phyloP scores from a whole-genome alignment of 1,140 invertebrate species.

The Cryptotermes secundus region DNA sequence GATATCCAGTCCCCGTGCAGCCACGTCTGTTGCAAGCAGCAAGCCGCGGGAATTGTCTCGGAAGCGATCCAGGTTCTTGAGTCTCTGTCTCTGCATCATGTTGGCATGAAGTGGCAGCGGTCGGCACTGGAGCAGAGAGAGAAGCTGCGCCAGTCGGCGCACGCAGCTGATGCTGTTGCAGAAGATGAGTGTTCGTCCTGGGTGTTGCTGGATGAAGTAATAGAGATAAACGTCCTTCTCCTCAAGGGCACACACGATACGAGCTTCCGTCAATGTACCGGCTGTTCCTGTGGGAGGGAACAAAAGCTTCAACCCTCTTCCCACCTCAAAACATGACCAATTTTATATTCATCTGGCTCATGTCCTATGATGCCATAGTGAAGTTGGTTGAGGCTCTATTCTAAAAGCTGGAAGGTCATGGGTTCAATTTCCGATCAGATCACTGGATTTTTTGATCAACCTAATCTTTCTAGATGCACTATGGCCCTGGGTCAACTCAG shows the following conservation, averaged over 20 bases:
- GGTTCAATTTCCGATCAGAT: too few species aligned
- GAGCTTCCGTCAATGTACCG: constrained; percentile 77
- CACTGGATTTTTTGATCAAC: too few species aligned
- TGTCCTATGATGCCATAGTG: too few species aligned
- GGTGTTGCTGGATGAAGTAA: constrained; percentile 83
- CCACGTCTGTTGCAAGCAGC: constrained; percentile 96
- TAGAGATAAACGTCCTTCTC: constrained; percentile 93
- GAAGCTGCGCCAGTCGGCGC: constrained; percentile 76
- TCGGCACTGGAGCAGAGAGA: constrained; percentile 73
- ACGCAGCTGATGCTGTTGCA: constrained; percentile 96
- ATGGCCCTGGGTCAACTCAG: too few species aligned
- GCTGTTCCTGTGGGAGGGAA: constrained; percentile 66
- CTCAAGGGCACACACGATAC: constrained; percentile 67
- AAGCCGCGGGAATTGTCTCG: constrained; percentile 70
- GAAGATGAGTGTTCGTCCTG: constrained; percentile 92
- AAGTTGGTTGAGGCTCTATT: too few species aligned
- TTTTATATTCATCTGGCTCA: too few species aligned
- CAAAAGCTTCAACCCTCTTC: background rate
- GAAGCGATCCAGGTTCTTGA: constrained; percentile 94
- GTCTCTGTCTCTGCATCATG: constrained; percentile 91
- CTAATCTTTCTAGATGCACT: too few species aligned
- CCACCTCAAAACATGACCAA: too few species aligned
- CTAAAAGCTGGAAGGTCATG: too few species aligned
- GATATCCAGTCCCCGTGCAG: constrained; percentile 95
- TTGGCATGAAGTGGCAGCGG: constrained; percentile 88